Percentiles rank a stretch among this genome's conserved stretches.
These are phyloP conservation scores for Machimus atricapillus DNA, from an alignment of 2,888 invertebrate genomes.

Conservation along the genomic window DNA sequence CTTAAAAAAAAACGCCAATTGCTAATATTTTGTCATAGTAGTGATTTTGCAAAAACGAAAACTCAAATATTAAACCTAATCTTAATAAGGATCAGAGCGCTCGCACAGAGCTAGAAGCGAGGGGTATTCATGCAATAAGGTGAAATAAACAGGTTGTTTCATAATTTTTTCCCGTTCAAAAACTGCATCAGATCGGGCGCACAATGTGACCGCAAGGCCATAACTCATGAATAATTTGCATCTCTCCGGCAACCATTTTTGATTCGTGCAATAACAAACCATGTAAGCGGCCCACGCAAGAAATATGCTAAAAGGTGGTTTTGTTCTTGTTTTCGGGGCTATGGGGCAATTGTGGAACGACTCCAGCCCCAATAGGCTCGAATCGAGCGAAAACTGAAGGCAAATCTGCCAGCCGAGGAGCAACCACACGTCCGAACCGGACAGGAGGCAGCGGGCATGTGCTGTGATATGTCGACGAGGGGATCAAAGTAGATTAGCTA, in stretches of 20 bases:
- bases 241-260: conserved; percentile 43
- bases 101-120: not conserved
- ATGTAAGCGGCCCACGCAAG: conserved; percentile 43
- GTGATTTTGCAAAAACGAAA: no score
- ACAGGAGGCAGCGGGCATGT: not conserved
- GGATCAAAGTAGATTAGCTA: conserved; percentile 28
- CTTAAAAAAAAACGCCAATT: no score
- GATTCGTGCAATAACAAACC: conserved; percentile 43
- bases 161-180: not conserved
- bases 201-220: conserved; percentile 26
- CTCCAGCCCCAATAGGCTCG: conserved; percentile 22
- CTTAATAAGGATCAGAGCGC: not conserved
- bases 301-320: conserved; percentile 30
- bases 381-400: not conserved
- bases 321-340: conserved; percentile 23
- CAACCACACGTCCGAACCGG: not conserved
- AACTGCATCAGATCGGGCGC: not conserved
- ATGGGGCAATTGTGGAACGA: not conserved
- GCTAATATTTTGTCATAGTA: no score
- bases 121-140: not conserved
- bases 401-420: not conserved
- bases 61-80: not conserved
- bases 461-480: conserved; percentile 18
- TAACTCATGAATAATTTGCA: conserved; percentile 41
- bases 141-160: not conserved